Base-by-base conservation (phyloP, 2,888 invertebrate species). In the Euzophera pinguis region DNA sequence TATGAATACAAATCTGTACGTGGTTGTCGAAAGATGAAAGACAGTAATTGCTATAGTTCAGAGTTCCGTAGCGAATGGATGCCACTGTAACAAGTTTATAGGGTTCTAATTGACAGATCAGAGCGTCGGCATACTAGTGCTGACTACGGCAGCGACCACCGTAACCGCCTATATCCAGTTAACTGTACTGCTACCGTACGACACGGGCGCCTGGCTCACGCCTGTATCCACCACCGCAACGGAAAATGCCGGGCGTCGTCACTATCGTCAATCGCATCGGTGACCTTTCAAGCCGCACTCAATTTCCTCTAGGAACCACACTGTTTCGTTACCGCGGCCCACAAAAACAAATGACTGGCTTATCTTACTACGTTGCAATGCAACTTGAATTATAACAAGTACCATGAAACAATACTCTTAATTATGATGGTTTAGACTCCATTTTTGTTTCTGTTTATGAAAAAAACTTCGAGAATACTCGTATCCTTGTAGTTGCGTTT, bases 181-280 rank as follows among this genome's bases (percentile, higher is more conserved):
- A 87, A 87, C 85, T 82, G 86, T 87, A 84, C 71, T 68, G 78
- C 80, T 78, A 80, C 80, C 76, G 82, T 78, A 76, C 72, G 73
- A 74, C 74, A 77, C 74, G 70, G 72, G 73, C 71, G 74, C 61
- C 72, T 67, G 67, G 61, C 69, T 70, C 60, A 27, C 56, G 57
- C 60, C 55, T 65, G 63, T 65, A 69, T 64, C 67, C 66, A 72
- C 67, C 73, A 77, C 73, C 75, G 69, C 83, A 83, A 84, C 77
- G 81, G 81, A 78, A 86, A 85, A 81, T 78, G 69, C 70, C 70
- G 51, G 43, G 22, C 55, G 61, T 65, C 67, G 60, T 59, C 62
- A 55, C 61, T 58, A 58, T 63, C 67, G 59, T 56, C 68, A 51
- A 58, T 63, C 60, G 61, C 61, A 61, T 55, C 67, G 65, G 67